These are phyloP conservation scores for Drosophila athabasca DNA, from an alignment of 1,140 invertebrate genomes.

Conservation along the genomic window DNA sequence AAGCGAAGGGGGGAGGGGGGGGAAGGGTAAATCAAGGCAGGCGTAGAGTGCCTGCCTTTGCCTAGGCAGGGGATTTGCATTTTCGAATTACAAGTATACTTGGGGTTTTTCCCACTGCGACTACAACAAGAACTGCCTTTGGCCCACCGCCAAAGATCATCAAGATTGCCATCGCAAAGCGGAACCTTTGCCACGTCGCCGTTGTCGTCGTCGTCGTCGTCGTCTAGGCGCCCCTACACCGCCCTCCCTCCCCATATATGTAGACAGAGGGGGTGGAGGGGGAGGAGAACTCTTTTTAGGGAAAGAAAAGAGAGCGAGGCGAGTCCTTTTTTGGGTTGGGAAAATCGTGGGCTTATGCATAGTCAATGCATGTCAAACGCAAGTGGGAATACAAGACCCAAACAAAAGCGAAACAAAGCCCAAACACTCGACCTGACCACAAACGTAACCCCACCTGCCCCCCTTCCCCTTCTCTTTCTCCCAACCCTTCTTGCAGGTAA, in stretches of 20 bases:
- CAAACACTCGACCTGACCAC: constrained; percentile 71
- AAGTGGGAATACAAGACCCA: constrained; percentile 60
- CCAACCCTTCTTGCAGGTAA: constrained; percentile 3
- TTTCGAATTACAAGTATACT: constrained; percentile 54
- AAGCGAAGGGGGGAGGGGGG: neutral
- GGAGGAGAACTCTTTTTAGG: too few species aligned
- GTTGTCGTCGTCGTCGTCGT: constrained; percentile 56
- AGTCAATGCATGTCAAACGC: constrained; percentile 79
- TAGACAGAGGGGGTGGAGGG: neutral
- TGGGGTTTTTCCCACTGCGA: constrained; percentile 13
- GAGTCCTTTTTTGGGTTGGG: neutral
- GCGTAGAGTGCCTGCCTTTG: neutral
- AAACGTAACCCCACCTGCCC: constrained; percentile 34
- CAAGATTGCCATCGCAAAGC: constrained; percentile 56
- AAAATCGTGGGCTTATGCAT: constrained; percentile 49
- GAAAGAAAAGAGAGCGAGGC: too few species aligned
- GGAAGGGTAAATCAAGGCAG: too few species aligned
- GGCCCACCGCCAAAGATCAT: constrained; percentile 65
- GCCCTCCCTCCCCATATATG: neutral
- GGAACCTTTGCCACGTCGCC: constrained; percentile 59
- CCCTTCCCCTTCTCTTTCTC: neutral
- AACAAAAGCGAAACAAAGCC: constrained; percentile 62
- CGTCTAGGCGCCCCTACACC: constrained; percentile 31
- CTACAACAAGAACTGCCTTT: constrained; percentile 12
- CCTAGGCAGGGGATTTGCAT: constrained; percentile 48